A percentile compares a stretch with the other conserved stretches of the same genome.
Conservation (phyloP, 2,113 vertebrate genomes). For the Corydoras sp. region DNA sequence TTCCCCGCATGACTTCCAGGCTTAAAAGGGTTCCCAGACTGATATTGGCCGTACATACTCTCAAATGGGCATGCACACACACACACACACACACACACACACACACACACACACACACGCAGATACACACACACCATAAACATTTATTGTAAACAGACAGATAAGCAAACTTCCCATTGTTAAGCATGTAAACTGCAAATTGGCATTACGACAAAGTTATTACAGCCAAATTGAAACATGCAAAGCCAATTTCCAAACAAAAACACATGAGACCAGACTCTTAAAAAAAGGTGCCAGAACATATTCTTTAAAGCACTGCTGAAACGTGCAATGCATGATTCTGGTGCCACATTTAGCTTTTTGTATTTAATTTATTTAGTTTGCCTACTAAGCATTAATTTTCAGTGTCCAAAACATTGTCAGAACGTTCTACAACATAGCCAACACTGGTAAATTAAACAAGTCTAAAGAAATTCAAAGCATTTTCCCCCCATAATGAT, state of each 20-base stretch:
- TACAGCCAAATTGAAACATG: conserved; percentile 34
- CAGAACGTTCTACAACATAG: no score
- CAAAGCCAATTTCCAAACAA: conserved; percentile 28
- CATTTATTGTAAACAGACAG: conserved; percentile 32
- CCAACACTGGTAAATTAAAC: no score
- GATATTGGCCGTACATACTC: conserved; percentile 22
- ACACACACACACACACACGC: conserved; percentile 11
- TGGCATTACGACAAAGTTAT: conserved; percentile 18
- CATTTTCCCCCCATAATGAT: no score
- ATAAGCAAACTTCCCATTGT: conserved; percentile 31
- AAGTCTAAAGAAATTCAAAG: no score
- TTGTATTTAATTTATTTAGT: not conserved
- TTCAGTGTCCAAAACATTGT: no score
- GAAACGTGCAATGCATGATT: not conserved
- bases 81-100: conserved; percentile 19
- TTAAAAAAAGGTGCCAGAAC: conserved; percentile 11
- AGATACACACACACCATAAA: conserved; percentile 6
- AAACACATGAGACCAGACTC: conserved; percentile 34
- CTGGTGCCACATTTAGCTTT: not conserved
- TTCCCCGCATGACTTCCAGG: conserved; percentile 63
- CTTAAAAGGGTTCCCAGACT: conserved; percentile 50
- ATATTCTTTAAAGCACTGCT: not conserved
- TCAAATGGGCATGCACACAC: not conserved
- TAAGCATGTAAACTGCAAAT: conserved; percentile 20
- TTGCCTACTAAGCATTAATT: no score